These are phyloP conservation scores for Lepetodrilus schrolli DNA, from an alignment of 2,888 invertebrate genomes.

Conservation along the genomic window DNA sequence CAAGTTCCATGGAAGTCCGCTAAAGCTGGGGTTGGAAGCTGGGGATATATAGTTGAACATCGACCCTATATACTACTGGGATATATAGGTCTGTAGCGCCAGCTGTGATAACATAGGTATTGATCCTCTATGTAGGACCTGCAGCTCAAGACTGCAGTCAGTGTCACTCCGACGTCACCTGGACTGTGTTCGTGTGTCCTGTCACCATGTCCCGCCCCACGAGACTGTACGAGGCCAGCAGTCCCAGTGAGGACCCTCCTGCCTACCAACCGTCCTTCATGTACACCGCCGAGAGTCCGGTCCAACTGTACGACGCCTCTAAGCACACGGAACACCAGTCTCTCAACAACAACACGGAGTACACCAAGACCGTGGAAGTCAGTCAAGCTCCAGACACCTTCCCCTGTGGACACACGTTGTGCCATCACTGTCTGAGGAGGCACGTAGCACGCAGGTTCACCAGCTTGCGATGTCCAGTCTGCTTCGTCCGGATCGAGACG, in stretches of 20 bases:
- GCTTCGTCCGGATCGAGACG: conserved; percentile 33
- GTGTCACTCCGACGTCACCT: not conserved
- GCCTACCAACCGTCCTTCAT: conserved; percentile 6
- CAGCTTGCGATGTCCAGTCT: conserved; percentile 48
- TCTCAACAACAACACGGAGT: conserved; percentile 47
- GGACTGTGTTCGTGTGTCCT: not conserved
- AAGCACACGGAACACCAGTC: not conserved
- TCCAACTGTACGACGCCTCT: conserved; percentile 1
- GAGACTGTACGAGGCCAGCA: conserved; percentile 40
- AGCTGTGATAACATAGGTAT: not conserved
- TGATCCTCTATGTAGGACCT: not conserved
- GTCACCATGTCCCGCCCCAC: not conserved
- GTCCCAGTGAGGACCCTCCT: not conserved
- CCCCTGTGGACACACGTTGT: conserved; percentile 68
- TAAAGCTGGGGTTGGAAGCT: not conserved
- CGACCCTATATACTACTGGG: not conserved
- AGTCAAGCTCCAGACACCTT: conserved; percentile 69
- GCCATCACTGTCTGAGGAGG: conserved; percentile 65
- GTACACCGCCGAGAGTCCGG: conserved; percentile 3
- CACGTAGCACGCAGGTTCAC: conserved; percentile 45
- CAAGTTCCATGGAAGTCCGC: not conserved
- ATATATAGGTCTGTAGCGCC: not conserved
- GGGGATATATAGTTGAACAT: not conserved
- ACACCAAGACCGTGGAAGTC: conserved; percentile 58
- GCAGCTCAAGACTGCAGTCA: not conserved